Evolutionary conservation across 2,888 invertebrate species (phyloP).

Genomic region (Caenorhabditis japonica): DNA sequence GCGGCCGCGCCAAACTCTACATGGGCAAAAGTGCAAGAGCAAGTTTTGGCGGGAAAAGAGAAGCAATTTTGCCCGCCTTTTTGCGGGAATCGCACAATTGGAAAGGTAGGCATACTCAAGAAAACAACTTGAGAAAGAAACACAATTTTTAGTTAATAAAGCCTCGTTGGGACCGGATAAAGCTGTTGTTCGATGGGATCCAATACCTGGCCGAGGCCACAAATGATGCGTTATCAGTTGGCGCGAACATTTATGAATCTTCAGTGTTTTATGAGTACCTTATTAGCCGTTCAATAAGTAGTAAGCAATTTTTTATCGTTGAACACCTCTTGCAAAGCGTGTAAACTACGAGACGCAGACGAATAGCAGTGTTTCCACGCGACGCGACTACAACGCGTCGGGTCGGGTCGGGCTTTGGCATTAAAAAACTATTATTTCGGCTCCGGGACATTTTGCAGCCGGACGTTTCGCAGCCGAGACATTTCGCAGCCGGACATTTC

Average conservation of each 20-base stretch:
- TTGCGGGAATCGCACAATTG: conserved; percentile 22
- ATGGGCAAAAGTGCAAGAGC: conserved; percentile 26
- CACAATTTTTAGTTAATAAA: conserved; percentile 19
- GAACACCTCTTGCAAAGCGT: too few species aligned
- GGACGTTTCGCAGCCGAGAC: too few species aligned
- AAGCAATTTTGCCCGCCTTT: conserved; percentile 42
- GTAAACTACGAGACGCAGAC: too few species aligned
- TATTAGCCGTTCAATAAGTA: conserved; percentile 44
- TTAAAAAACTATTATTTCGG: too few species aligned
- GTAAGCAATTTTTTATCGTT: conserved; percentile 18
- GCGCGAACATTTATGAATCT: conserved; percentile 38
- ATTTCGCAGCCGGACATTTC: too few species aligned
- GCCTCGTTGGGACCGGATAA: conserved; percentile 51
- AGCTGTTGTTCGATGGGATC: conserved; percentile 39
- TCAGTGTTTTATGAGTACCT: conserved; percentile 44
- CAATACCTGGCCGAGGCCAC: conserved; percentile 42
- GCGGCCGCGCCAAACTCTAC: conserved; percentile 37
- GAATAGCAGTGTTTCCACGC: too few species aligned
- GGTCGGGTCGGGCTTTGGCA: too few species aligned
- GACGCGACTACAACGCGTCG: too few species aligned
- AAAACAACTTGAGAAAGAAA: not conserved
- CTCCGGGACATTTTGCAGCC: too few species aligned
- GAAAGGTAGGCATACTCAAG: conserved; percentile 15
- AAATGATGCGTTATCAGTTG: conserved; percentile 41
- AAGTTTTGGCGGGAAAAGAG: conserved; percentile 8